These are phyloP conservation scores for Drosophila setosimentum DNA, from an alignment of 2,888 invertebrate genomes.

Conservation along the genomic window DNA sequence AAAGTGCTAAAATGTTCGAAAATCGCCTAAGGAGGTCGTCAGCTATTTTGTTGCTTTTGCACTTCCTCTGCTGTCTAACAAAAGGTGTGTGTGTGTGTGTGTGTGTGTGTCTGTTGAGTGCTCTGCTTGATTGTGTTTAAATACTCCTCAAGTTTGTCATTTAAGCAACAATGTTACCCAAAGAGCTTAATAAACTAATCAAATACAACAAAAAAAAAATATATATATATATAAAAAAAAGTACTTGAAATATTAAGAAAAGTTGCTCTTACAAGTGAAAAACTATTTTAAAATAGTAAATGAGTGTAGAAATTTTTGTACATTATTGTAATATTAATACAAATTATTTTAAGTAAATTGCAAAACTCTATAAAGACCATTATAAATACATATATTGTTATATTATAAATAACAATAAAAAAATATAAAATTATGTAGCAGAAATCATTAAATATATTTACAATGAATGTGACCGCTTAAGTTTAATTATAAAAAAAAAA, in stretches of 20 bases:
- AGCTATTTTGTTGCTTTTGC: conserved; percentile 52
- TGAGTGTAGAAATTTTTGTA: neutral
- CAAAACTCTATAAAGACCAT: neutral
- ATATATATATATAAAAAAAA: neutral
- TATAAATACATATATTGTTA: neutral
- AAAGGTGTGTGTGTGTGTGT: conserved; percentile 67
- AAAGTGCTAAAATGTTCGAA: conserved; percentile 39
- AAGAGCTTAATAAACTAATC: neutral
- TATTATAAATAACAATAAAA: neutral
- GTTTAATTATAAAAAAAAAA: neutral
- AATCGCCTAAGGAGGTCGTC: conserved; percentile 25
- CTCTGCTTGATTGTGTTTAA: neutral
- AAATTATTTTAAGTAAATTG: neutral
- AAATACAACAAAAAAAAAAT: neutral
- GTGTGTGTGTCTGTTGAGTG: neutral
- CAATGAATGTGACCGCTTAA: neutral
- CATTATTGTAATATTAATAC: neutral
- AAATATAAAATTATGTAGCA: neutral
- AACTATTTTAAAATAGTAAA: neutral
- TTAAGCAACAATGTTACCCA: neutral
- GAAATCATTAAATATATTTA: neutral
- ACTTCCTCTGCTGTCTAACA: conserved; percentile 59
- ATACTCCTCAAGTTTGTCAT: neutral
- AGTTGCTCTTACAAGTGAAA: neutral
- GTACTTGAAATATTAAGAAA: neutral